These are phyloP conservation scores for Bugulina stolonifera DNA, from an alignment of 2,888 invertebrate genomes.

Conservation along the genomic window DNA sequence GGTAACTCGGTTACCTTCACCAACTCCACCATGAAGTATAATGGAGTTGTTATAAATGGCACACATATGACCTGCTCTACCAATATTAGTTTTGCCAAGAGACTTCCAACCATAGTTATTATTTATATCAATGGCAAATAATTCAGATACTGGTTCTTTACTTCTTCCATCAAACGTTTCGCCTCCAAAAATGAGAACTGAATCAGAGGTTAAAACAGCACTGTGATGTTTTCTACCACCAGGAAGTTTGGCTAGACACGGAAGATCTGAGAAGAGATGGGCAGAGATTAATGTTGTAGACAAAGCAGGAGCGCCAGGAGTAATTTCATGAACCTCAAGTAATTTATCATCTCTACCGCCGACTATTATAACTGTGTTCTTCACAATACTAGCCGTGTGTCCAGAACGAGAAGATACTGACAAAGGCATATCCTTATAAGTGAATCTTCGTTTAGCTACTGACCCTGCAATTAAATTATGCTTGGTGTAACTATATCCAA, in stretches of 20 bases:
- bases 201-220: slow-evolving; percentile 32
- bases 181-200: slow-evolving; percentile 45
- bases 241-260: slow-evolving; percentile 40
- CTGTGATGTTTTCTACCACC: slow-evolving; percentile 47
- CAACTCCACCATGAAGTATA: slow-evolving; percentile 46
- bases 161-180: slow-evolving; percentile 50
- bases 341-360: slow-evolving; percentile 47
- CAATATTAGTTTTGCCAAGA: slow-evolving; percentile 35
- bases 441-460: slow-evolving; percentile 33
- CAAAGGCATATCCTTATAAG: slow-evolving; percentile 37
- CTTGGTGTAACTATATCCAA: too few relatives aligned
- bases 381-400: slow-evolving; percentile 41
- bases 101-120: slow-evolving; percentile 37
- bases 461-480: background rate
- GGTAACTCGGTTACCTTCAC: slow-evolving; percentile 34
- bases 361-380: slow-evolving; percentile 37
- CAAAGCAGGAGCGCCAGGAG: background rate
- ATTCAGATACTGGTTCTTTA: slow-evolving; percentile 46
- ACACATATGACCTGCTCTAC: slow-evolving; percentile 44
- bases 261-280: slow-evolving; percentile 28
- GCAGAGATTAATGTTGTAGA: background rate
- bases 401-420: slow-evolving; percentile 47
- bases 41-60: slow-evolving; percentile 35
- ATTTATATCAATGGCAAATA: slow-evolving; percentile 38
- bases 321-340: slow-evolving; percentile 37